Conservation (phyloP, 2,888 invertebrate species). For the Cyaniris semiargus region DNA sequence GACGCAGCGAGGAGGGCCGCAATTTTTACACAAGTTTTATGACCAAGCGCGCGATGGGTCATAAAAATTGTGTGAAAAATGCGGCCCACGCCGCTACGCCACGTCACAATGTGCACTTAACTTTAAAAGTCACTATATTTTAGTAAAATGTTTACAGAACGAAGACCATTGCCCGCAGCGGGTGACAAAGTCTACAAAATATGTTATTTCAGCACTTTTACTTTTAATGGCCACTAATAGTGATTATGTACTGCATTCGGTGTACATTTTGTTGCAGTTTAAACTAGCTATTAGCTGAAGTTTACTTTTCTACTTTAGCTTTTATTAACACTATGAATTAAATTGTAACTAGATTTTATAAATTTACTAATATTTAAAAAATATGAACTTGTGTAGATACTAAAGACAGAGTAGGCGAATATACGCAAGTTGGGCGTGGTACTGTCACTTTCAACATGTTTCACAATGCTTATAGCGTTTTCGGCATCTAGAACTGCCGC, state of each 20-base stretch:
- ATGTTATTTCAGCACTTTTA: neutral
- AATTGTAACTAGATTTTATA: neutral
- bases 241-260: neutral
- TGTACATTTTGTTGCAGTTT: neutral
- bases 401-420: no score
- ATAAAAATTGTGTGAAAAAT: no score
- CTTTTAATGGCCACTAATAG: conserved; percentile 2
- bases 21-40: no score
- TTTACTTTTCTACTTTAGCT: neutral
- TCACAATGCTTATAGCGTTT: no score
- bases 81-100: no score
- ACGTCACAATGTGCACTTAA: no score
- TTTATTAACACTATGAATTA: neutral
- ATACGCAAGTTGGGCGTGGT: no score
- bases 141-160: neutral
- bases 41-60: no score
- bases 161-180: neutral
- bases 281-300: neutral
- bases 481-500: no score
- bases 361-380: neutral
- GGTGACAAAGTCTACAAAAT: neutral
- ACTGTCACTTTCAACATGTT: no score
- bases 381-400: neutral
- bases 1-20: no score
- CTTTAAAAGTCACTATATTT: neutral